phyloP scores from a whole-genome alignment of 2,797 vertebrate species.

The Cynodonichthys magdalenae region DNA sequence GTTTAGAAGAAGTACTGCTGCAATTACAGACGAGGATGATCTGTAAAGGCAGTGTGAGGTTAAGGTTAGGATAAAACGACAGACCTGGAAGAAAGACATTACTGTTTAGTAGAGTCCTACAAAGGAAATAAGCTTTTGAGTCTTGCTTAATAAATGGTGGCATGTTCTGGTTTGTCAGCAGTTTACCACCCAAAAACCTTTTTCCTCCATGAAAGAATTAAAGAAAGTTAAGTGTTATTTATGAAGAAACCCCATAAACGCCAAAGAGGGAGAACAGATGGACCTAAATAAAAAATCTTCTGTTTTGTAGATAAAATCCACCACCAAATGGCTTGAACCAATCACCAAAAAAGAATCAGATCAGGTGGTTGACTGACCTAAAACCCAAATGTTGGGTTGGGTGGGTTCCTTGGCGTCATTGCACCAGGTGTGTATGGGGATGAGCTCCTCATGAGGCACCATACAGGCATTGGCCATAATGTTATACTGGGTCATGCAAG shows the following conservation, averaged over 20 bases:
- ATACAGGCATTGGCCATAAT: background rate
- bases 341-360: slow-evolving; percentile 45
- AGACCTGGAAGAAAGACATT: slow-evolving; percentile 52
- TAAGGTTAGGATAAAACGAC: slow-evolving; percentile 45
- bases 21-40: slow-evolving; percentile 36
- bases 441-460: slow-evolving; percentile 1
- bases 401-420: slow-evolving; percentile 31
- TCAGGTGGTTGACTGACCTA: slow-evolving; percentile 68
- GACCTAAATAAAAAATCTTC: slow-evolving; percentile 4
- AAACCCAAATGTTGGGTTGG: slow-evolving; percentile 13
- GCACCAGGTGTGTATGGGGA: slow-evolving; percentile 7
- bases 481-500: slow-evolving; percentile 2
- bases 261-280: slow-evolving; percentile 11
- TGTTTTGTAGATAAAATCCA: slow-evolving; percentile 45
- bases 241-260: slow-evolving; percentile 9
- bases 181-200: slow-evolving; percentile 48
- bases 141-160: background rate
- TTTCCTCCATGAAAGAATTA: slow-evolving; percentile 12
- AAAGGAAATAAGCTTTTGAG: slow-evolving; percentile 55
- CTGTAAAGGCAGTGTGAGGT: slow-evolving; percentile 38
- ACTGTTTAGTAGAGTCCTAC: slow-evolving; percentile 16
- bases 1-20: slow-evolving; percentile 16
- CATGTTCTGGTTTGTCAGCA: background rate
- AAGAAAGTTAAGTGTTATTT: slow-evolving; percentile 22
- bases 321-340: slow-evolving; percentile 63